Conservation (phyloP, 1,140 invertebrate species). For the Bombus pascuorum region DNA sequence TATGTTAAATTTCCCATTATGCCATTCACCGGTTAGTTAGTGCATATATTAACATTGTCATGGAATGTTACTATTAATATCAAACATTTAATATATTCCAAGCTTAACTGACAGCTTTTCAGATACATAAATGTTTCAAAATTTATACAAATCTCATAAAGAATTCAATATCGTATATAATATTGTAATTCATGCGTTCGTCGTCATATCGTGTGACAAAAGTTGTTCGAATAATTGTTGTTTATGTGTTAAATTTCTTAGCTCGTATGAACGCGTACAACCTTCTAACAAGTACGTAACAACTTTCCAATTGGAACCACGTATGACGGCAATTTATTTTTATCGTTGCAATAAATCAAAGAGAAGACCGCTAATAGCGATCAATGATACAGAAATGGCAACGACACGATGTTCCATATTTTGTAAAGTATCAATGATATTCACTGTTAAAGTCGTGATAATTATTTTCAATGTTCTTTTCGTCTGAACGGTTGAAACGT, state of each 20-base stretch:
- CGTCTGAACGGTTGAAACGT: background rate
- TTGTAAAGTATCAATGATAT: background rate
- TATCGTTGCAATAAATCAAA: background rate
- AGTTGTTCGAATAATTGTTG: background rate
- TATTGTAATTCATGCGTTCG: background rate
- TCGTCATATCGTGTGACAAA: background rate
- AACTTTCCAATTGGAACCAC: conserved; percentile 5
- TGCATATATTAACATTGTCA: background rate
- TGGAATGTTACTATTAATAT: background rate
- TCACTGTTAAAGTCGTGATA: background rate
- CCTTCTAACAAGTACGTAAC: conserved; percentile 23
- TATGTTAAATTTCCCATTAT: background rate
- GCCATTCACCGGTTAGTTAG: background rate
- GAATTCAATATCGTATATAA: background rate
- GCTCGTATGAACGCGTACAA: background rate
- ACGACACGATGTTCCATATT: background rate
- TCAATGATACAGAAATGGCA: background rate
- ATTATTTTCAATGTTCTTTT: background rate
- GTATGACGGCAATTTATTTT: conserved; percentile 24
- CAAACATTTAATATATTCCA: background rate
- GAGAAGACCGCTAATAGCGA: background rate
- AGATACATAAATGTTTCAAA: background rate
- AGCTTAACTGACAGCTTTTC: background rate
- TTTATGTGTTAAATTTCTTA: background rate
- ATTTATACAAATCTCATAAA: background rate